Evolutionary conservation across 2,888 invertebrate species (phyloP).

Genomic region (Hemicrepidius hirtus): DNA sequence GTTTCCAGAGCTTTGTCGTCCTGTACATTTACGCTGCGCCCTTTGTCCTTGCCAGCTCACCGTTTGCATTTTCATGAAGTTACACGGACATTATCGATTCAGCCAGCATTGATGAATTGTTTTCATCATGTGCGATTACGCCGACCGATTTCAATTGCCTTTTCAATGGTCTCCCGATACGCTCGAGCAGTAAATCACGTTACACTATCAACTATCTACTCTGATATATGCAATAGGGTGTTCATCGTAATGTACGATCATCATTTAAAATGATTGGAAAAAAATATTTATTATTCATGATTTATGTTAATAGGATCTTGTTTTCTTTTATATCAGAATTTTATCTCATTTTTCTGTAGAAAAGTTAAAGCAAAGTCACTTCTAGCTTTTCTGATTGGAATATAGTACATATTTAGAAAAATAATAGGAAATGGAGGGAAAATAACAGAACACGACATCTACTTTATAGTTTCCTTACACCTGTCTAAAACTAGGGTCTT

Average conservation of each 20-base stretch:
- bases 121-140: constrained; percentile 73
- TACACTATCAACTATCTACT: constrained; percentile 68
- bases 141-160: constrained; percentile 72
- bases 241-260: constrained; percentile 51
- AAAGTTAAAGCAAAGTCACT: neutral
- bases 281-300: neutral
- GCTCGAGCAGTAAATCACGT: constrained; percentile 70
- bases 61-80: constrained; percentile 69
- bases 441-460: neutral
- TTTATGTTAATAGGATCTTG: neutral
- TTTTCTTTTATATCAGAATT: neutral
- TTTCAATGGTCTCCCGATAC: constrained; percentile 71
- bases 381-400: neutral
- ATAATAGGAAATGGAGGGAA: neutral
- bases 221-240: constrained; percentile 64
- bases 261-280: constrained; percentile 10
- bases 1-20: constrained; percentile 59
- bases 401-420: neutral
- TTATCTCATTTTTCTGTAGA: neutral
- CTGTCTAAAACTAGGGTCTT: constrained; percentile 36
- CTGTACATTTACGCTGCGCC: constrained; percentile 55
- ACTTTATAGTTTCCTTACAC: constrained; percentile 44
- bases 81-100: constrained; percentile 65
- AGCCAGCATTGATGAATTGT: constrained; percentile 71
- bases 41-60: constrained; percentile 55